Evolutionary conservation across 2,888 invertebrate genomes (phyloP).

Genomic region (Listrodromus nycthemerus): DNA sequence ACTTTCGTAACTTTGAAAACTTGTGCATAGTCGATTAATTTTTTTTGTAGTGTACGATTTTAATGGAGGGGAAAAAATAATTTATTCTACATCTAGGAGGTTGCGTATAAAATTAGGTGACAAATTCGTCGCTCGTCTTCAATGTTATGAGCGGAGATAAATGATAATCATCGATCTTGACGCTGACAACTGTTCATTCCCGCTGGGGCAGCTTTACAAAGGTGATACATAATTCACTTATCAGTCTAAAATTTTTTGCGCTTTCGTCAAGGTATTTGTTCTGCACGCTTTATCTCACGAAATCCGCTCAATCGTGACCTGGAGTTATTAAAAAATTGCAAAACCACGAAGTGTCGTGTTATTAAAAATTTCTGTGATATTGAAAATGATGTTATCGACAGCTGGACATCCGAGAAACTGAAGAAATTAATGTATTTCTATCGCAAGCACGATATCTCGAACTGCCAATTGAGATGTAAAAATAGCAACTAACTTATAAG

Average conservation of each 20-base stretch:
- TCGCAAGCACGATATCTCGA: not conserved
- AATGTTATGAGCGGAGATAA: conserved; percentile 13
- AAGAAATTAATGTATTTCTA: conserved; percentile 79
- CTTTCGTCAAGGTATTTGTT: conserved; percentile 5
- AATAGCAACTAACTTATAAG: not conserved
- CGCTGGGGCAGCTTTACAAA: conserved; percentile 41
- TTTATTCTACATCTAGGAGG: conserved; percentile 78
- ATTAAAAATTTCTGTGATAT: conserved; percentile 87
- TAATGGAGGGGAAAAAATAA: conserved; percentile 77
- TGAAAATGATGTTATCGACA: conserved; percentile 87
- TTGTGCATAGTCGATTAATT: not conserved
- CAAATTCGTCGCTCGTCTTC: conserved; percentile 36
- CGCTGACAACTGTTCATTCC: not conserved
- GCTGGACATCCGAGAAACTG: conserved; percentile 87
- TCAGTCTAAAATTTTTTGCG: conserved; percentile 25
- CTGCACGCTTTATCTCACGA: conserved; percentile 69
- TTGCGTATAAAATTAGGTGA: conserved; percentile 66
- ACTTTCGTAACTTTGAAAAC: conserved; percentile 23
- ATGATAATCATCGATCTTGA: not conserved
- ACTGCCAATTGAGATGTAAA: not conserved
- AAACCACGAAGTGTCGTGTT: conserved; percentile 91
- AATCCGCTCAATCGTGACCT: conserved; percentile 89
- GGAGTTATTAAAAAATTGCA: conserved; percentile 90
- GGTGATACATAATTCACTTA: conserved; percentile 67
- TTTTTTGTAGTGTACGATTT: not conserved